A percentile compares a stretch with the other conserved stretches of the same genome.
These are phyloP conservation scores for Tetramorium alpestre DNA, from an alignment of 1,140 invertebrate species.

Conservation along the genomic window DNA sequence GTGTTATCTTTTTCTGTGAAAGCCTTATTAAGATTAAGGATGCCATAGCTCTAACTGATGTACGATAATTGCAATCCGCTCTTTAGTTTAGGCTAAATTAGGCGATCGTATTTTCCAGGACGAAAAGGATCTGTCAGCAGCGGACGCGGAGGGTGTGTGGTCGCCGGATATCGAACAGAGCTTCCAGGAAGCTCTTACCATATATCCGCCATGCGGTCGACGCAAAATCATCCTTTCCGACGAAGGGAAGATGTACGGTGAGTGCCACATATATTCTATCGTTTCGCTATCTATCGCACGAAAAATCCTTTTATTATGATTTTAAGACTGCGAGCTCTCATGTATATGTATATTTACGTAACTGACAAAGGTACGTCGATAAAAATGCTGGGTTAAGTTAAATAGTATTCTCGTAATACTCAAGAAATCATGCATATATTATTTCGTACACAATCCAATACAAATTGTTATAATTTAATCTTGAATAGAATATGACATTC, in stretches of 20 bases:
- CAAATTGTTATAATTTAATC: neutral
- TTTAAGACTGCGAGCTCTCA: neutral
- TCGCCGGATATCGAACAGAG: conserved; percentile 99
- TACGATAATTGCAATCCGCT: conserved; percentile 19
- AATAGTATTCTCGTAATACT: neutral
- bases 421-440: neutral
- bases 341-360: neutral
- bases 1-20: neutral
- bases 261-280: conserved; percentile 87
- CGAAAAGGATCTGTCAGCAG: conserved; percentile 95
- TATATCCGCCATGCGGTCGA: conserved; percentile 99
- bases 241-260: conserved; percentile 99
- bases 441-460: neutral
- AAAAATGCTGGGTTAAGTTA: neutral
- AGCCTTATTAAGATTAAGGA: neutral
- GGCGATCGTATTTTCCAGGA: conserved; percentile 88
- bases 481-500: neutral
- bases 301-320: neutral
- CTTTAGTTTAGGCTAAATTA: neutral
- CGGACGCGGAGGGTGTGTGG: conserved; percentile 99
- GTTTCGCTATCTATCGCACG: neutral
- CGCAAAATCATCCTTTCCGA: conserved; percentile 99
- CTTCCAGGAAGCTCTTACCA: conserved; percentile 99
- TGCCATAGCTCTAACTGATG: neutral
- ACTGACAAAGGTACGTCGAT: neutral